Evolutionary conservation across 2,113 vertebrate species (phyloP).

Genomic region (Syrmaticus mikado): DNA sequence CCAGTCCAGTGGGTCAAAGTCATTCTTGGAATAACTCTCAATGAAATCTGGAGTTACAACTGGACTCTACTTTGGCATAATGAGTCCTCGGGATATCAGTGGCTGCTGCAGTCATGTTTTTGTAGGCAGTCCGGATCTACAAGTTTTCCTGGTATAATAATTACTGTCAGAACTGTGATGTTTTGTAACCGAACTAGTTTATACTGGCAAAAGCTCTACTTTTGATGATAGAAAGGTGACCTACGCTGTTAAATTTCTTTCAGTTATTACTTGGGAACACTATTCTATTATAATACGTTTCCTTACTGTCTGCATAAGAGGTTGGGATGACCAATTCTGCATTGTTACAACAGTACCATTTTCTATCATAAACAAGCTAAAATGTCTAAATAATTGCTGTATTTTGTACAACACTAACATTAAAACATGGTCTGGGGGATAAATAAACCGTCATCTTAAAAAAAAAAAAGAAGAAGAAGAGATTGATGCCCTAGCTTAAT

Average conservation of each 20-base stretch:
- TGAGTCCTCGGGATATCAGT: conserved; percentile 29
- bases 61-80: not conserved
- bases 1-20: not conserved
- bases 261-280: not conserved
- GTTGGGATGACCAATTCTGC: not conserved
- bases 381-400: not conserved
- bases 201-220: conserved; percentile 27
- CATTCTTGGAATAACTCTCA: conserved; percentile 22
- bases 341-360: not conserved
- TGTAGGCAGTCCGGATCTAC: conserved; percentile 61
- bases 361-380: not conserved
- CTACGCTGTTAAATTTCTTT: not conserved
- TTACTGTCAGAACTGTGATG: conserved; percentile 18
- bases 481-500: not conserved
- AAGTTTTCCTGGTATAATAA: conserved; percentile 62
- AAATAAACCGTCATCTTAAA: not conserved
- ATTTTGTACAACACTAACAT: not conserved
- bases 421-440: not conserved
- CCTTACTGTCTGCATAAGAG: not conserved
- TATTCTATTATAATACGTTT: not conserved
- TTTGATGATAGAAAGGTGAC: conserved; percentile 2
- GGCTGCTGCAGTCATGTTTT: conserved; percentile 33
- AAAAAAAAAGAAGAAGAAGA: not conserved
- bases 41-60: conserved; percentile 19
- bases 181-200: conserved; percentile 63